Evolutionary conservation across 2,113 vertebrate genomes (phyloP), one percentile per base, ranked within the genome.

Genomic region (Epinephelus fuscoguttatus): DNA sequence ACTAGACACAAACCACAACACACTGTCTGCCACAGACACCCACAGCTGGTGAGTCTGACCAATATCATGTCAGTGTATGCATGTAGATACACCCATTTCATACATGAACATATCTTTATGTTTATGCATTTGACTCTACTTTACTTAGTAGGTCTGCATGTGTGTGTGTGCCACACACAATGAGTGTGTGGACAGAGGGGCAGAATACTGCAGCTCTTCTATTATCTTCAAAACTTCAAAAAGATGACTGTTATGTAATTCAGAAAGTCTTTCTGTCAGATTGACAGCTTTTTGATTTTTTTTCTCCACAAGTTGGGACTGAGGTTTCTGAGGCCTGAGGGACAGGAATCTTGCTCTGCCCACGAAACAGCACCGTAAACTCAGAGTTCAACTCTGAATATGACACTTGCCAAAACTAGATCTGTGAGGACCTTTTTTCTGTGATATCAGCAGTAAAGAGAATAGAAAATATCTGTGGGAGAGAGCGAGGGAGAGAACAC

Each of bases 381-480:
- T 6, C 50, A 42, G 50, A 75, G 79, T 72, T 84, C 71, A 63
- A 6, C 53, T 64, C 37, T 6, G 7, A 63, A 53, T 70, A 77
- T 14, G 78, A 77, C 70, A 52, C n/a, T 45, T 30, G 1, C 17
- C 62, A 66, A 56, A 49, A 1, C 18, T 45, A 15, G n/a, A 82
- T 74, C 50, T 81, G 53, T 50, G 52, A 68, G 42, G 19, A 4
- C 30, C 52, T 23, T 30, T 68, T 81, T 49, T 30, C 69, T 85
- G 72, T 90, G 80, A 88, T 81, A 78, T 69, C 69, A 81, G 78
- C 60, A 45, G 52, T 62, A 73, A 83, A 88, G 60, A 72, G 86
- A 88, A 84, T 78, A 67, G 17, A 27, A 78, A 70, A 76, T 80
- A 59, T 78, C 45, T 60, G 70, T 47, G 45, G 10, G 47, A 40